Percentiles rank a stretch among this genome's conserved stretches.
phyloP scores from a whole-genome alignment of 2,797 vertebrate genomes.

The Odontamblyopus lacepedii region DNA sequence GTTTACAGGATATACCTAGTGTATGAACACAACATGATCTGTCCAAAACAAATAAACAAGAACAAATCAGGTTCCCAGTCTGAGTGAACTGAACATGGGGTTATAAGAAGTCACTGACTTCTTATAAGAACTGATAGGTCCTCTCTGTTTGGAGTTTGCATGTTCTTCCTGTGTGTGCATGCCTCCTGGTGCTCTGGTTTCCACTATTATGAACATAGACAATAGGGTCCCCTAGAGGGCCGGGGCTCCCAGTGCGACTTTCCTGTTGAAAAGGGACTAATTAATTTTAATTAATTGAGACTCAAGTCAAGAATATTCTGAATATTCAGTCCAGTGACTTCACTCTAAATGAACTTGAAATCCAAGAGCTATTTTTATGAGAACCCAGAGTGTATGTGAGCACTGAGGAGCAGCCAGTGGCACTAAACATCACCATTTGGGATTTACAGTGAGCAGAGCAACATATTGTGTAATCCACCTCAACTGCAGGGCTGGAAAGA shows the following conservation, averaged over 20 bases:
- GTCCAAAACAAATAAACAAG: no score
- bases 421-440: neutral
- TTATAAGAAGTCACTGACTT: no score
- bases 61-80: no score
- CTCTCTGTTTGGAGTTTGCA: neutral
- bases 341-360: neutral
- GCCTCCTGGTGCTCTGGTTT: neutral
- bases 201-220: neutral
- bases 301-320: neutral
- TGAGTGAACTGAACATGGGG: no score
- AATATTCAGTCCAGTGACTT: constrained; percentile 2
- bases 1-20: no score
- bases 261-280: neutral
- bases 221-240: neutral
- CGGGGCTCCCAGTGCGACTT: neutral
- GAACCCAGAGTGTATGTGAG: neutral
- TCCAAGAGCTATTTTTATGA: neutral
- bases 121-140: no score
- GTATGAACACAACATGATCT: no score
- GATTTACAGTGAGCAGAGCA: constrained; percentile 7
- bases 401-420: neutral
- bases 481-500: neutral
- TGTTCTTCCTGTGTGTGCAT: neutral
- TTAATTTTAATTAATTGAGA: neutral
- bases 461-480: neutral